Evolutionary conservation across 2,888 invertebrate genomes (phyloP).

Genomic region (Caprella mutica): DNA sequence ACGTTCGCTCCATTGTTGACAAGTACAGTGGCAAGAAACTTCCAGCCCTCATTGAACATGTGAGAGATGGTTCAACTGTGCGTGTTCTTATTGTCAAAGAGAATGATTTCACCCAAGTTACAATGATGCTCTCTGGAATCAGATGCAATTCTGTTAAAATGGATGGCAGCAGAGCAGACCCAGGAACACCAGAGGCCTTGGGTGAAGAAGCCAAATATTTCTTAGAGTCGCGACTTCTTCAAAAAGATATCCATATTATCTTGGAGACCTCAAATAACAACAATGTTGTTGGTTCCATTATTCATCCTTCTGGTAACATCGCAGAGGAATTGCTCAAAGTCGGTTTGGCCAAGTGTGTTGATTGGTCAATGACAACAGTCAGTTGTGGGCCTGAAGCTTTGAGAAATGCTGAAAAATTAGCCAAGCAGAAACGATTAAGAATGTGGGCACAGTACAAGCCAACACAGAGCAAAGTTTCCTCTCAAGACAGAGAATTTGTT

Average conservation of each 20-base stretch:
- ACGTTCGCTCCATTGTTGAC: constrained; percentile 69
- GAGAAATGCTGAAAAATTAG: constrained; percentile 68
- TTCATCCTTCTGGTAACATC: constrained; percentile 83
- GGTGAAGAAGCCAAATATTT: constrained; percentile 89
- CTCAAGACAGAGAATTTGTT: constrained; percentile 67
- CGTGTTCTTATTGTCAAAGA: constrained; percentile 63
- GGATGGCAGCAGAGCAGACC: constrained; percentile 55
- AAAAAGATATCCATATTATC: constrained; percentile 77
- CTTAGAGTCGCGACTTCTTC: constrained; percentile 79
- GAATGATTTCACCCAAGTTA: constrained; percentile 81
- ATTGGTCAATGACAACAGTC: constrained; percentile 79
- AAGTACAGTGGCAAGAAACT: constrained; percentile 73
- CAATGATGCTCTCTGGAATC: constrained; percentile 91
- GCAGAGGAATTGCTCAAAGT: constrained; percentile 79
- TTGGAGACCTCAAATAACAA: constrained; percentile 85
- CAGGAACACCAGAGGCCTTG: constrained; percentile 45
- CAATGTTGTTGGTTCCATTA: constrained; percentile 83
- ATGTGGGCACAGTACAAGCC: constrained; percentile 88
- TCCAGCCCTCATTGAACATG: constrained; percentile 90
- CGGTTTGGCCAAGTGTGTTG: constrained; percentile 87
- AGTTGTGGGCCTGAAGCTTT: constrained; percentile 69
- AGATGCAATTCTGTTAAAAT: constrained; percentile 55
- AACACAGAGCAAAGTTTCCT: constrained; percentile 52
- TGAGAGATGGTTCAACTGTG: constrained; percentile 91
- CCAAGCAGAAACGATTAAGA: constrained; percentile 73